phyloP scores from a whole-genome alignment of 1,140 invertebrate species.

The Hycleus phaleratus region DNA sequence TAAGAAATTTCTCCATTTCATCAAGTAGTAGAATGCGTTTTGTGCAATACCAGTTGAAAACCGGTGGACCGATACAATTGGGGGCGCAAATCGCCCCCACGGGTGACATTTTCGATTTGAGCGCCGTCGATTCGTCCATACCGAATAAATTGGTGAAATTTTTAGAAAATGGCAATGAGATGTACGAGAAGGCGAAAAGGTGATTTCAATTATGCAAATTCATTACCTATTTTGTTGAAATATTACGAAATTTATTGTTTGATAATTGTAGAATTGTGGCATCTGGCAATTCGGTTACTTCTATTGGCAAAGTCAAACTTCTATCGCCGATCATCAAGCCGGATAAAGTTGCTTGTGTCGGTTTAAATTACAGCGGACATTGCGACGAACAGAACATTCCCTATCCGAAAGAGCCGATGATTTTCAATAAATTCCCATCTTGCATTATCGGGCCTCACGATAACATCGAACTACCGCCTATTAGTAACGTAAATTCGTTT shows the following conservation, averaged over 20 bases:
- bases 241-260: too few species aligned
- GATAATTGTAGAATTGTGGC: slow-evolving; percentile 45
- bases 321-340: slow-evolving; percentile 60
- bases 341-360: slow-evolving; percentile 72
- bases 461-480: slow-evolving; percentile 58
- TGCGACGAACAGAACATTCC: slow-evolving; percentile 68
- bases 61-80: slow-evolving; percentile 46
- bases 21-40: slow-evolving; percentile 39
- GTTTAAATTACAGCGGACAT: slow-evolving; percentile 72
- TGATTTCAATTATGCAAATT: slow-evolving; percentile 25
- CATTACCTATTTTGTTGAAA: too few species aligned
- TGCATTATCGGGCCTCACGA: slow-evolving; percentile 68
- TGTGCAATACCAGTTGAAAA: slow-evolving; percentile 48
- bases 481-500: slow-evolving; percentile 49
- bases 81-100: slow-evolving; percentile 48
- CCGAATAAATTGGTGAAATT: slow-evolving; percentile 52
- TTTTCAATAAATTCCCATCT: slow-evolving; percentile 68
- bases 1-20: slow-evolving; percentile 26
- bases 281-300: slow-evolving; percentile 46
- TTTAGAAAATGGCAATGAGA: slow-evolving; percentile 44
- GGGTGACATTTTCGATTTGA: slow-evolving; percentile 52
- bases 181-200: slow-evolving; percentile 49
- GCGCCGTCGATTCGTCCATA: slow-evolving; percentile 48
- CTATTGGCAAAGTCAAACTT: slow-evolving; percentile 48
- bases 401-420: slow-evolving; percentile 62